phyloP scores from a whole-genome alignment of 37 sponge, comb jelly and placozoan genomes.

The Cladorhizidae sp. region DNA sequence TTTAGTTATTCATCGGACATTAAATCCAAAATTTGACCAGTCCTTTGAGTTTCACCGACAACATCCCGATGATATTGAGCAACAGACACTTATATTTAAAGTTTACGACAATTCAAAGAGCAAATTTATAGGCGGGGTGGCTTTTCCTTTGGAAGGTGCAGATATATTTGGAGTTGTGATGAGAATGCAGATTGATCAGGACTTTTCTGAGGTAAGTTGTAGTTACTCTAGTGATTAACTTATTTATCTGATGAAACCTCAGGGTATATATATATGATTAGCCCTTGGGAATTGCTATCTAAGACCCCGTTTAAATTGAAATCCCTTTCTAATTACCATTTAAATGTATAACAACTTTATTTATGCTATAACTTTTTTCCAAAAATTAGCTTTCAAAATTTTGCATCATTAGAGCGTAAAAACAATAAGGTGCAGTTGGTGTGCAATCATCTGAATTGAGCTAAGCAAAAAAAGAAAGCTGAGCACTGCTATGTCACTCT shows the following conservation, averaged over 20 bases:
- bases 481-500: too few species aligned
- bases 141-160: conserved; percentile 34
- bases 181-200: conserved; percentile 22
- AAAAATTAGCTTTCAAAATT: too few species aligned
- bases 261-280: too few species aligned
- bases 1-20: conserved; percentile 11
- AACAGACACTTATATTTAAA: conserved; percentile 27
- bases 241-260: background rate
- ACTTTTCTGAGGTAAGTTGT: conserved; percentile 3
- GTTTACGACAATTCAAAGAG: conserved; percentile 32
- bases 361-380: too few species aligned
- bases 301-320: too few species aligned
- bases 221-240: background rate
- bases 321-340: too few species aligned
- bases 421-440: too few species aligned
- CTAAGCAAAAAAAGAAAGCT: too few species aligned
- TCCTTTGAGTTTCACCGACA: conserved; percentile 63
- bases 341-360: too few species aligned
- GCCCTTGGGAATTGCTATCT: background rate
- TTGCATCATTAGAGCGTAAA: too few species aligned
- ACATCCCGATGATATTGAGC: conserved; percentile 26
- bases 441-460: too few species aligned
- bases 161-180: conserved; percentile 54
- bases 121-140: conserved; percentile 36
- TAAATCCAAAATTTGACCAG: conserved; percentile 55